Evolutionary conservation across 2,888 invertebrate genomes (phyloP).

Genomic region (Euzophera pinguis): DNA sequence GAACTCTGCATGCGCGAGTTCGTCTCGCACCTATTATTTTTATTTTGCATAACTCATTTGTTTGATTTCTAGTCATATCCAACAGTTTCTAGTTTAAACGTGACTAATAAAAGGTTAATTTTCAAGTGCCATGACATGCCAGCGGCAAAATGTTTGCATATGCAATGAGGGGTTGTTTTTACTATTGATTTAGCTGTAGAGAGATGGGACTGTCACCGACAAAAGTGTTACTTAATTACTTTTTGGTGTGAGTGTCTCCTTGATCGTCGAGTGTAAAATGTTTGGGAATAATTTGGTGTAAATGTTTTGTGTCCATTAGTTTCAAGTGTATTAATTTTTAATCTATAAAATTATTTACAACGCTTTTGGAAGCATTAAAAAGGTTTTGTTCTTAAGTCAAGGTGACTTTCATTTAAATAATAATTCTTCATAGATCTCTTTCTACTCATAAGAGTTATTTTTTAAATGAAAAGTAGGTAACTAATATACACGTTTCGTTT

Average conservation of each 20-base stretch:
- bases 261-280: background rate
- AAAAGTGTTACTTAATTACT: slow-evolving; percentile 22
- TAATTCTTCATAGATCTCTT: too few species aligned
- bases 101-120: slow-evolving; percentile 1
- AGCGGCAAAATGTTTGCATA: slow-evolving; percentile 65
- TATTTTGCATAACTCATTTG: too few species aligned
- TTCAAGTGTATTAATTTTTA: too few species aligned
- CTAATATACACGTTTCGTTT: too few species aligned
- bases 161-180: slow-evolving; percentile 73
- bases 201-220: slow-evolving; percentile 38
- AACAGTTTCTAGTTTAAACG: background rate
- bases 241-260: slow-evolving; percentile 1
- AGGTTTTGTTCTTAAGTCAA: too few species aligned
- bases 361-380: too few species aligned
- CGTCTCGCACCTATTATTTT: too few species aligned
- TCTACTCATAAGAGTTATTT: too few species aligned
- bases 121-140: slow-evolving; percentile 35
- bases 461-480: too few species aligned
- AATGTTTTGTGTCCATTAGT: background rate
- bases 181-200: slow-evolving; percentile 64
- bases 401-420: too few species aligned
- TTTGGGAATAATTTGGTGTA: background rate
- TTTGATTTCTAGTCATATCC: background rate
- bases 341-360: too few species aligned
- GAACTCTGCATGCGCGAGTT: too few species aligned